Evolutionary conservation across 2,797 vertebrate species (phyloP).

Genomic region (Anas capensis): DNA sequence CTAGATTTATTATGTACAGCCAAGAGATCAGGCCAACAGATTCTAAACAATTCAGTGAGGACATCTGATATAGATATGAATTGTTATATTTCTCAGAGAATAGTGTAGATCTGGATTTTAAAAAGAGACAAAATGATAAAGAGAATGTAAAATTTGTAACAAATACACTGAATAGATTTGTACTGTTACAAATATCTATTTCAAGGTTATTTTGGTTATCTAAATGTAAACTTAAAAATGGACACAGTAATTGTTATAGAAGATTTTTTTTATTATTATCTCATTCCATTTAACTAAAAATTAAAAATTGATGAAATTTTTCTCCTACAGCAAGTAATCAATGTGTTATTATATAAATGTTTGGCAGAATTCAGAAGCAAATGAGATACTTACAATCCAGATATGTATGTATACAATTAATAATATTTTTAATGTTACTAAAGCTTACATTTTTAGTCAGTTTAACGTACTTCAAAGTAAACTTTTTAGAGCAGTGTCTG

Average conservation of each 20-base stretch:
- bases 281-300: not conserved
- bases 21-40: not conserved
- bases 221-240: not conserved
- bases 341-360: not conserved
- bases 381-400: not conserved
- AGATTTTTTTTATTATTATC: not conserved
- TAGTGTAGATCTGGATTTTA: not conserved
- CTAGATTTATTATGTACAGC: not conserved
- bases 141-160: not conserved
- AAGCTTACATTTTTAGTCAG: not conserved
- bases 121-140: not conserved
- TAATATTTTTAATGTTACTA: not conserved
- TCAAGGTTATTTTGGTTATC: not conserved
- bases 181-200: not conserved
- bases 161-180: not conserved
- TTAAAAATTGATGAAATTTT: not conserved
- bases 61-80: not conserved
- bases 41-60: not conserved
- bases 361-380: not conserved
- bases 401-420: not conserved
- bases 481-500: not conserved
- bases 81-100: not conserved
- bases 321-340: not conserved
- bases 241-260: not conserved
- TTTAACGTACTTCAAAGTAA: not conserved